Base-by-base conservation (phyloP, 2,797 vertebrate species). In the Staurois parvus region DNA sequence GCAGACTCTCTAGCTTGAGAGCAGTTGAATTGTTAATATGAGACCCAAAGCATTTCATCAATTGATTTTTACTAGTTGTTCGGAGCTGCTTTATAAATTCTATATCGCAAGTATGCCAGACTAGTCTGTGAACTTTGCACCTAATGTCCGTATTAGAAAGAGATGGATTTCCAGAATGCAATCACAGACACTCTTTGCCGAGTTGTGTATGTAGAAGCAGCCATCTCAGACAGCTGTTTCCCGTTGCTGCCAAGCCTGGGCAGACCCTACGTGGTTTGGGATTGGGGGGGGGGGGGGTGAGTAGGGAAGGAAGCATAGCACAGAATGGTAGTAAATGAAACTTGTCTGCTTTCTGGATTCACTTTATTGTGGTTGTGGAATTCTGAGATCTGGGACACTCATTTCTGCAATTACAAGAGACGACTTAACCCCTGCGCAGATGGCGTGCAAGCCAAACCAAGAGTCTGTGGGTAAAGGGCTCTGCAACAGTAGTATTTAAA, bases 321-420 rank as follows among this genome's bases (percentile, higher is more conserved):
- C 80, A 80, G 85, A 90, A 90, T 84, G 88, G 90, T 32, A 89
- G 88, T 89, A 93, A 93, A 89, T 86, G 89, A 92, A 94, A 92
- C 91, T 92, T 91, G 81, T 6, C 90, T 90, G 89, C 88, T 86
- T 91, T 90, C 90, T 91, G 89, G 85, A 89, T 89, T 88, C 88
- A 69, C 91, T 93, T 92, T 92, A 87, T 90, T 93, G 93, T 92
- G 92, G 92, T 89, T 75, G 79, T 88, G 89, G 74, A 89, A 90
- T 90, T 89, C 90, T 85, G 89, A 88, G 89, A 90, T 88, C 75
- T 69, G 85, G 91, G 92, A 88, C 80, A 32, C 87, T 77, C 87
- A 0, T 19, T 90, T 87, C 91, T 91, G 88, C 90, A 90, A 91
- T 93, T 92, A 91, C 89, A 89, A 88, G 45, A 87, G 75, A 12